Evolutionary conservation across 2,888 invertebrate genomes (phyloP), one percentile per base, ranked within the genome.

Genomic region (Aproaerema taeniolella): DNA sequence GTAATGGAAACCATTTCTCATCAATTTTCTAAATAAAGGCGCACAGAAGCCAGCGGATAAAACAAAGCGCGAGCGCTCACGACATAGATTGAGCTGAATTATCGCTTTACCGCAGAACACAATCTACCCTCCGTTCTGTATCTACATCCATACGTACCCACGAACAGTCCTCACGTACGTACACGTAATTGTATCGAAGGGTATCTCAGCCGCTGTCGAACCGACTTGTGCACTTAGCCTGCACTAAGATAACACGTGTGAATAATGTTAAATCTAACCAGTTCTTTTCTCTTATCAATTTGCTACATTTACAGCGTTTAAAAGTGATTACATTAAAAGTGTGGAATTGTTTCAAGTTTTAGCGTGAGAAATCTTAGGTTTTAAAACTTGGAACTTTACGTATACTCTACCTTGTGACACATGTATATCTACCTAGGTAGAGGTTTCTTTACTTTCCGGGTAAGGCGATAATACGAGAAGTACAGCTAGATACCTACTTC

Each of bases 1-100:
- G 80, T 85, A 85, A 86, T 86, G 85, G 86, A 80, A 75, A 82
- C 80, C 83, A 82, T 85, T 85, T 86, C 86, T 83, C 85, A 85
- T 86, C 86, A 86, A 85, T 86, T 86, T 85, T 86, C 85, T 85
- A 81, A 86, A 85, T 86, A 85, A 85, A 85, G 85, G 85, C 74
- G 74, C 80, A 83, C 86, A 82, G 86, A 77, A 85, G 85, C 85
- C 74, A 76, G 75, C 78, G 80, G 73, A 77, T 80, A 76, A 78
- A 80, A 85, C 85, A 85, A 85, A 86, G 86, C 86, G 73, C 70
- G 59, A 55, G 74, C 68, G 76, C 82, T 79, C 86, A 86, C 86
- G 86, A 86, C 85, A 80, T 85, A 85, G 86, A 86, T 85, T 85
- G 86, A 74, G 73, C 77, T 80, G 78, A 82, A 85, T 86, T 86